A percentile compares a stretch with the other conserved stretches of the same genome.
Conservation (phyloP, 23 tunicate genomes). For the Botrylloides violaceus region DNA sequence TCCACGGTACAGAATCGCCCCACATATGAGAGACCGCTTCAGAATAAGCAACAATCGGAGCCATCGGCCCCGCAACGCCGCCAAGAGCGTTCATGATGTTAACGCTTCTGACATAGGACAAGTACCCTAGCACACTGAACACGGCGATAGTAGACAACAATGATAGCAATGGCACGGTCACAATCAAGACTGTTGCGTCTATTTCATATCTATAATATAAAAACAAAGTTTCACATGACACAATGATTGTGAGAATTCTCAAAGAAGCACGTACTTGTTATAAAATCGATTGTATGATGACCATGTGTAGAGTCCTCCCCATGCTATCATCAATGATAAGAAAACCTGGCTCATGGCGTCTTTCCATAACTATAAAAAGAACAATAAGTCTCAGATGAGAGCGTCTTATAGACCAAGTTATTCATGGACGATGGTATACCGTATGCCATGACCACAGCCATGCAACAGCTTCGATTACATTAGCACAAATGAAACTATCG, state of each 20-base stretch:
- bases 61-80: slow-evolving; percentile 44
- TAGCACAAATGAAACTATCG: no score
- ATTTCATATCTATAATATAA: slow-evolving; percentile 33
- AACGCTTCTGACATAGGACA: slow-evolving; percentile 19
- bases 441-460: no score
- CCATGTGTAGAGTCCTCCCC: slow-evolving; percentile 86
- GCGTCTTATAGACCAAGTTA: no score
- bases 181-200: slow-evolving; percentile 59
- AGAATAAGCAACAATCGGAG: slow-evolving; percentile 55
- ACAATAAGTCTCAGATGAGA: no score
- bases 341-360: slow-evolving; percentile 90
- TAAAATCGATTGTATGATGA: slow-evolving; percentile 84
- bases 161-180: slow-evolving; percentile 56
- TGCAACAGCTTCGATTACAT: no score
- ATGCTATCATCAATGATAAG: slow-evolving; percentile 46
- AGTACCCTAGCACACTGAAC: slow-evolving; percentile 58
- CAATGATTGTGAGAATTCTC: not conserved
- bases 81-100: slow-evolving; percentile 16
- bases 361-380: slow-evolving; percentile 66
- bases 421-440: no score
- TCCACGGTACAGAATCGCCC: slow-evolving; percentile 84
- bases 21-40: slow-evolving; percentile 81
- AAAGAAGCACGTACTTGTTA: slow-evolving; percentile 37
- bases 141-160: slow-evolving; percentile 38
- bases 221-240: not conserved